Percentiles rank a stretch among this genome's conserved stretches.
These are phyloP conservation scores for Porphyrio hochstetteri DNA, from an alignment of 2,113 vertebrate species.

Conservation along the genomic window DNA sequence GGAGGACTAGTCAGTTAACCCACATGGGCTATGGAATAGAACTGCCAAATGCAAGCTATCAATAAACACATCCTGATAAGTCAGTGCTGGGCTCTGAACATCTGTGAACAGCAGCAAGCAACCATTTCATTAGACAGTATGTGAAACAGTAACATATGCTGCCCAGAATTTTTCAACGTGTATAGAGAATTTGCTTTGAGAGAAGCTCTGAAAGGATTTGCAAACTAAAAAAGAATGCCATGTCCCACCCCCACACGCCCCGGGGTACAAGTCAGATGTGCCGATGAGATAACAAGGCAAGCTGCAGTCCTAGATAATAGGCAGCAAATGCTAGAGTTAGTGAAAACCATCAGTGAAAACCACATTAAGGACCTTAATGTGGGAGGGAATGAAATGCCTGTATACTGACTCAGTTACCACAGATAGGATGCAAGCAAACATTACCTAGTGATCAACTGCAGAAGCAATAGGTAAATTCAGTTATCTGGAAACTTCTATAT, in stretches of 20 bases:
- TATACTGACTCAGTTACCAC: not conserved
- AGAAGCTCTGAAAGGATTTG: not conserved
- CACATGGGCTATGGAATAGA: not conserved
- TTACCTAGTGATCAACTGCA: not conserved
- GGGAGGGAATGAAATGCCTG: not conserved
- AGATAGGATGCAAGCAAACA: not conserved
- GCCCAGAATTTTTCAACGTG: not conserved
- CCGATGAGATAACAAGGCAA: not conserved
- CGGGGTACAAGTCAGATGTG: not conserved
- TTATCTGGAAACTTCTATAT: not conserved
- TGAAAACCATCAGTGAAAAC: not conserved
- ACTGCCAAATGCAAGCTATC: not conserved
- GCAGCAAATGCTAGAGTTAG: not conserved
- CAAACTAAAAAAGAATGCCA: not conserved
- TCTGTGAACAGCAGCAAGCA: not conserved
- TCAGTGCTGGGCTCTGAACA: not conserved
- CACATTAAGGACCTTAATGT: not conserved
- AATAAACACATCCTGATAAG: not conserved
- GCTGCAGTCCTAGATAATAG: not conserved
- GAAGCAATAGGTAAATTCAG: not conserved
- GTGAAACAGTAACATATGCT: not conserved
- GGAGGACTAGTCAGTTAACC: not conserved
- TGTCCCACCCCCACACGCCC: not conserved
- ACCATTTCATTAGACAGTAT: not conserved
- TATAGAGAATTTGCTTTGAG: not conserved